phyloP scores from a whole-genome alignment of 2,113 vertebrate species.

The Rattus norvegicus region GRCr8 NC_086025.1:135824001-135824500 shows the following conservation, averaged over 20 bases:
- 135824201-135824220: too few relatives aligned
- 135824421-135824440: too few relatives aligned
- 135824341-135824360: background rate
- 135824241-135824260: background rate
- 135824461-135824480: background rate
- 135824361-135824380: background rate
- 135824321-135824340: background rate
- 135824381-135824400: background rate
- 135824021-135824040: background rate
- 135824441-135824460: background rate
- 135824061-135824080: background rate
- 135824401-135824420: background rate
- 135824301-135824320: background rate
- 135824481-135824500: background rate
- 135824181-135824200: too few relatives aligned
- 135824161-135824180: too few relatives aligned
- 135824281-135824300: background rate
- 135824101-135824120: background rate
- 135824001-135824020: slow-evolving; percentile 25
- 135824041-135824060: slow-evolving; percentile 42
- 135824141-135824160: too few relatives aligned
- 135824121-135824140: too few relatives aligned
- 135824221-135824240: background rate
- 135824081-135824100: background rate
- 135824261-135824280: background rate